phyloP scores from a whole-genome alignment of 2,113 vertebrate species.

The Felis catus region DNA sequence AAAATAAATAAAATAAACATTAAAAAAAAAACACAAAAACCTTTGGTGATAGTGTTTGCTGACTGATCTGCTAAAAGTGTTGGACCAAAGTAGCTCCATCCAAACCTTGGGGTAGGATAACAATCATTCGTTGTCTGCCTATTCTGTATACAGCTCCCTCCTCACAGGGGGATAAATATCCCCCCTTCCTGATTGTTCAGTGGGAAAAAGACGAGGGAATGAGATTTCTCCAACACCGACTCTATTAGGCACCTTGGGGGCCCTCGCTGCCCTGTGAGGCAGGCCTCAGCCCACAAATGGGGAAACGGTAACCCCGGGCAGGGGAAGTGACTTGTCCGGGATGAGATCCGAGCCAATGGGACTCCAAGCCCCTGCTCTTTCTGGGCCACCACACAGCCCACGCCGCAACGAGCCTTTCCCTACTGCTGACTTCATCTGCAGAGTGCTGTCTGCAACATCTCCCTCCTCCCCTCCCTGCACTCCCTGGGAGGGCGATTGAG shows the following conservation, averaged over 20 bases:
- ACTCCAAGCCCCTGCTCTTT: neutral
- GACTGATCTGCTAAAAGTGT: neutral
- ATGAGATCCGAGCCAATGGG: neutral
- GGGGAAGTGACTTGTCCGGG: neutral
- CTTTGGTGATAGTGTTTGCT: neutral
- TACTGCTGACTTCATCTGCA: too few species aligned
- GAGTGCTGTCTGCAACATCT: neutral
- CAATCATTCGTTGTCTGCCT: neutral
- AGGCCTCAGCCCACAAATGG: neutral
- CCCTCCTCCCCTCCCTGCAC: constrained; percentile 29
- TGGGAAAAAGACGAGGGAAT: too few species aligned
- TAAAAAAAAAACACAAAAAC: too few species aligned
- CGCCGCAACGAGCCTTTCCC: neutral
- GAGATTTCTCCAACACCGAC: neutral
- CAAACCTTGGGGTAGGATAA: neutral
- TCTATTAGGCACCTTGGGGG: accelerated
- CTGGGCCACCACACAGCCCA: neutral
- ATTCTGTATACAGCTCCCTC: neutral
- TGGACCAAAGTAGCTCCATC: neutral
- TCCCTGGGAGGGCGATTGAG: constrained; percentile 70
- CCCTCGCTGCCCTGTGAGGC: neutral
- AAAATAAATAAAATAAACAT: too few species aligned
- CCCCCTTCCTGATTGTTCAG: neutral
- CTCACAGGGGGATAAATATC: accelerated
- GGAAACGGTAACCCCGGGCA: too few species aligned